Percentiles rank a stretch among this genome's conserved stretches.
Evolutionary conservation across 2,797 vertebrate genomes (phyloP).

Genomic region (Mycteria americana): DNA sequence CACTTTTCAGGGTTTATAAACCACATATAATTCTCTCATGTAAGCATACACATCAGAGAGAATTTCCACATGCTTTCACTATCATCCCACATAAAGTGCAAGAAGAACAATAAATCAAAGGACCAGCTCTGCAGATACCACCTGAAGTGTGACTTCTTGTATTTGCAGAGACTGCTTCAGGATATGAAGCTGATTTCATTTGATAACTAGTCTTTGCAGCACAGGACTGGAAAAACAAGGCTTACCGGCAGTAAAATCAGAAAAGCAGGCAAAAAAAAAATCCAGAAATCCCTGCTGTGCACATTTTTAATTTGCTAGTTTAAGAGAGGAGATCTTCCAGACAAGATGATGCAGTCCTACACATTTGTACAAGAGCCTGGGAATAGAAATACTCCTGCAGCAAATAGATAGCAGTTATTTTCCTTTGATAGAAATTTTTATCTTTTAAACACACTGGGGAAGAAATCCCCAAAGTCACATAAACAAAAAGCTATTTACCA

Average conservation of each 20-base stretch:
- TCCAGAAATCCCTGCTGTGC: not conserved
- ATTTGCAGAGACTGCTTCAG: not conserved
- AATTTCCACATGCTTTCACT: not conserved
- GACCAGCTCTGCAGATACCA: not conserved
- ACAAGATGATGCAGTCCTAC: not conserved
- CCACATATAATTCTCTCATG: not conserved
- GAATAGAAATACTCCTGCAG: slow-evolving; percentile 18
- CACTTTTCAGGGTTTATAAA: not conserved
- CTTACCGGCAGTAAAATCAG: not conserved
- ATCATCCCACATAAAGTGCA: not conserved
- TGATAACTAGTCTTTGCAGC: not conserved
- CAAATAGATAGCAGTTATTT: slow-evolving; percentile 23
- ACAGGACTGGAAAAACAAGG: not conserved
- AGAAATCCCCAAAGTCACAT: slow-evolving; percentile 22
- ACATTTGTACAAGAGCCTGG: not conserved
- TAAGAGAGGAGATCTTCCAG: not conserved
- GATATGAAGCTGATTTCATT: not conserved
- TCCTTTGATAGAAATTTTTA: not conserved
- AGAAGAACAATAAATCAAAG: not conserved
- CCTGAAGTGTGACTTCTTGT: not conserved
- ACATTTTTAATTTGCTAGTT: slow-evolving; percentile 14
- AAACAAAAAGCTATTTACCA: slow-evolving; percentile 33
- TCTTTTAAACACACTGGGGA: slow-evolving; percentile 7
- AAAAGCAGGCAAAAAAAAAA: not conserved
- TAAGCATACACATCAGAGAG: not conserved